Evolutionary conservation across 2,888 invertebrate genomes (phyloP), one percentile per base, ranked within the genome.

Genomic region (Limnephilus rhombicus): DNA sequence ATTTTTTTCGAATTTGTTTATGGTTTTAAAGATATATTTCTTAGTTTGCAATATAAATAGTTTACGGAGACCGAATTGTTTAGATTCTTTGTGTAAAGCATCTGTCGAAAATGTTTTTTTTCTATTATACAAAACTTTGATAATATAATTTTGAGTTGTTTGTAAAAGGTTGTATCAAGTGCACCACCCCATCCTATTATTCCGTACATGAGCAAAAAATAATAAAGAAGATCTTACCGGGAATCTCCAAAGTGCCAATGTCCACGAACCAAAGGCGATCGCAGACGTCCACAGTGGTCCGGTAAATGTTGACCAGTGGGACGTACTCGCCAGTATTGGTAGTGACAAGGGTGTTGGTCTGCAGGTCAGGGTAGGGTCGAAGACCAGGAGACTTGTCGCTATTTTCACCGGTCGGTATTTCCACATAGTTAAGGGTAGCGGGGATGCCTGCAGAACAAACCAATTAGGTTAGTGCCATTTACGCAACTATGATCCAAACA

Each of bases 231-330:
- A 13, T 15, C 85, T 96, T 95, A 96, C 98, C 96, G 90, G 97
- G 96, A 94, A 97, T 96, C 94, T 98, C 98, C 91, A 97, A 94
- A 80, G 97, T 94, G 2, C 98, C 98, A 0, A 98, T 98, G 94
- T 98, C 98, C 1, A 98, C 96, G 94, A 98, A 97, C 98, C 98
- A 98, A 2, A 98, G 95, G 9, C 98, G 95, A 85, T 97, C 97
- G 94, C 98, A 98, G 1, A 95, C 95, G 94, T 98, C 98, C 0
- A 97, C 96, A 18, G 96, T 96, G 0, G 98, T 97, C 85, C 98
- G 96, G 94, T 98, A 98, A 4, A 98, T 97, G 0, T 97, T 98
- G 2, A 97, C 96, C 18, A 98, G 94, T 80, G 94, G 94, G 13
- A 49, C 83, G 68, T 68, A 68, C 29, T 90, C 45, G 12, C 91